Evolutionary conservation across 2,797 vertebrate species (phyloP).

Genomic region (Sciurus carolinensis): DNA sequence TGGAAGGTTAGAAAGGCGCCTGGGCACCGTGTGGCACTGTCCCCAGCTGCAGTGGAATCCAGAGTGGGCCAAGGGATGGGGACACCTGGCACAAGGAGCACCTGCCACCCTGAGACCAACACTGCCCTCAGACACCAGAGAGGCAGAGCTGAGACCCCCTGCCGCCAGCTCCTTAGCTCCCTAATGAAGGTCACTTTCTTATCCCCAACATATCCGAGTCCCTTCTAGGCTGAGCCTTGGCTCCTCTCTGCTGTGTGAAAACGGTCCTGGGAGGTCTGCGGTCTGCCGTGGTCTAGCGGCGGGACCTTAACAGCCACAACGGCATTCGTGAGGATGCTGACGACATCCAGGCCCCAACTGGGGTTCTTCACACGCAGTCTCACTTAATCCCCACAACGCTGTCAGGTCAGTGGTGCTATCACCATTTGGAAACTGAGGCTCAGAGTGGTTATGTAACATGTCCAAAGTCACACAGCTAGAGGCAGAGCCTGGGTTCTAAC

Average conservation of each 20-base stretch:
- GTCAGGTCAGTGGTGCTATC: neutral
- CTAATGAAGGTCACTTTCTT: neutral
- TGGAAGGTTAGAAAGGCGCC: neutral
- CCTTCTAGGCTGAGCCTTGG: neutral
- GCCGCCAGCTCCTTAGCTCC: neutral
- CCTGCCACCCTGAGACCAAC: neutral
- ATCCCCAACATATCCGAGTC: neutral
- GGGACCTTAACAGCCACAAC: neutral
- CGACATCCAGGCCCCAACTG: no score
- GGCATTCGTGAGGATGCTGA: neutral
- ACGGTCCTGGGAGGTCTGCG: neutral
- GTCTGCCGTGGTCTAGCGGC: neutral
- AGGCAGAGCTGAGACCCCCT: neutral
- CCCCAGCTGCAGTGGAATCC: neutral
- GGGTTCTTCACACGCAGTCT: neutral
- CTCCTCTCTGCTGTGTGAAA: neutral
- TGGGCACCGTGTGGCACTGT: no score
- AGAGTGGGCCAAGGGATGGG: accelerated
- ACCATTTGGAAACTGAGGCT: neutral
- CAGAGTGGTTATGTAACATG: neutral
- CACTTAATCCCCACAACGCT: neutral
- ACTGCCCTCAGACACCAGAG: neutral
- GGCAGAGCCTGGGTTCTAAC: neutral
- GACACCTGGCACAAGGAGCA: neutral
- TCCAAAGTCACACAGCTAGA: constrained; percentile 17